A percentile compares a stretch with the other conserved stretches of the same genome.
phyloP scores from a whole-genome alignment of 2,797 vertebrate genomes.

The Eupleurogrammus muticus region DNA sequence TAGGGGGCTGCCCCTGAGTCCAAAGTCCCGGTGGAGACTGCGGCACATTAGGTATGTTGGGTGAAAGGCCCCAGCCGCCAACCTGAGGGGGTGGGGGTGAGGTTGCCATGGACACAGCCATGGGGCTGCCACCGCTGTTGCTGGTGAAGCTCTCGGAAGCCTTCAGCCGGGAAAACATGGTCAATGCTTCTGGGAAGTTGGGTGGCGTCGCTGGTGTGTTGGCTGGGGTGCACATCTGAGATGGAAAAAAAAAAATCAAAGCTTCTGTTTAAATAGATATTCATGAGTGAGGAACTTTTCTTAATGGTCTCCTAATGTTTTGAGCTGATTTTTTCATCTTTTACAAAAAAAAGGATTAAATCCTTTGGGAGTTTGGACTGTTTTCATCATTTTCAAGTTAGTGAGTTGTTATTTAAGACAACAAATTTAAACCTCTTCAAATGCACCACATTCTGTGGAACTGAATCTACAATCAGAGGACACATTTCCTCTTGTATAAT shows the following conservation, averaged over 20 bases:
- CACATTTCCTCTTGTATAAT: background rate
- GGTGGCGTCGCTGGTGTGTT: conserved; percentile 98
- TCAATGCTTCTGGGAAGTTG: conserved; percentile 95
- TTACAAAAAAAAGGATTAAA: too few relatives aligned
- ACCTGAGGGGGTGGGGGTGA: conserved; percentile 88
- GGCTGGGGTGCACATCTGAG: conserved; percentile 97
- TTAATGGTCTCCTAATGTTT: too few relatives aligned
- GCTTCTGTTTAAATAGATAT: background rate
- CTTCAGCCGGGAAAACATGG: conserved; percentile 98
- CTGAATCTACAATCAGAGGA: background rate
- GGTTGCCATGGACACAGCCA: conserved; percentile 89
- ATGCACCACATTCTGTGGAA: conserved; percentile 4
- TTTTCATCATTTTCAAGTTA: background rate
- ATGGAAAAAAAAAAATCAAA: background rate
- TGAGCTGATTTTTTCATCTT: too few relatives aligned
- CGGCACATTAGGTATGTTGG: conserved; percentile 78
- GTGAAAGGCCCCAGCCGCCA: conserved; percentile 81
- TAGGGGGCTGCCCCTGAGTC: conserved; percentile 87
- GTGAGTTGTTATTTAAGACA: background rate
- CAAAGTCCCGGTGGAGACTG: conserved; percentile 88
- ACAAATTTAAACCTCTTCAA: background rate
- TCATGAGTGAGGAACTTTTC: too few relatives aligned
- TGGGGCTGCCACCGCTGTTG: conserved; percentile 87
- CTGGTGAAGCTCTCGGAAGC: conserved; percentile 95
- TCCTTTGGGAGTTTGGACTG: background rate